These are phyloP conservation scores for Aspiorhynchus laticeps DNA, from an alignment of 2,113 vertebrate genomes.

Conservation along the genomic window DNA sequence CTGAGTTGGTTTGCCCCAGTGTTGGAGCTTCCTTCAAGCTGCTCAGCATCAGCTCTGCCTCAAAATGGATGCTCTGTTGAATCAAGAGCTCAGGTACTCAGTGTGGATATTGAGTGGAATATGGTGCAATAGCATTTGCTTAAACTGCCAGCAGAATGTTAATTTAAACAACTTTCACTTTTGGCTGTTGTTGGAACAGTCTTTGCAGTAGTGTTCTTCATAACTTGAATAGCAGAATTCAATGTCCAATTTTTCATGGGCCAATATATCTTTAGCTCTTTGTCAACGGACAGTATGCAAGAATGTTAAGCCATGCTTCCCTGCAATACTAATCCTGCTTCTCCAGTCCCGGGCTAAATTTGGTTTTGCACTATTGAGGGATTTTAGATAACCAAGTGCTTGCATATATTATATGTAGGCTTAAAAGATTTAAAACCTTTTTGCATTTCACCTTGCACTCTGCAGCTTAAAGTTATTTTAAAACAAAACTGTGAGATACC, in stretches of 20 bases:
- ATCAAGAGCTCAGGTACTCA: conserved; percentile 77
- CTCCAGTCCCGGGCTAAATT: conserved; percentile 17
- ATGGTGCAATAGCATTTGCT: neutral
- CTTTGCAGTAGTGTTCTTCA: neutral
- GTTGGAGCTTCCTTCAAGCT: conserved; percentile 72
- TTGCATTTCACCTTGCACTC: neutral
- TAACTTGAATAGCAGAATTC: neutral
- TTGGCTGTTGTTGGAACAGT: neutral
- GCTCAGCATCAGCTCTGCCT: conserved; percentile 69
- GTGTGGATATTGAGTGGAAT: neutral
- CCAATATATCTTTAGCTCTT: conserved; percentile 10
- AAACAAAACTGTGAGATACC: neutral
- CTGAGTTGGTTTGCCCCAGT: conserved; percentile 77
- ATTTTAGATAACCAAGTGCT: conserved; percentile 27
- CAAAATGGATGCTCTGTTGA: conserved; percentile 77
- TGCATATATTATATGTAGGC: conserved; percentile 40
- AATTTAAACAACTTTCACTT: neutral
- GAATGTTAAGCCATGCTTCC: conserved; percentile 33
- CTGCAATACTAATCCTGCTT: conserved; percentile 38
- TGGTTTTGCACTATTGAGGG: conserved; percentile 27
- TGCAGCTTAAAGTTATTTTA: neutral
- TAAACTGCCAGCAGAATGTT: neutral
- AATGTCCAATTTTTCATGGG: neutral
- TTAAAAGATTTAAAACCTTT: neutral
- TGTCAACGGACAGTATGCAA: conserved; percentile 26